Base-by-base conservation (phyloP, 2,113 vertebrate species). In the Pollimyrus isidori region DNA sequence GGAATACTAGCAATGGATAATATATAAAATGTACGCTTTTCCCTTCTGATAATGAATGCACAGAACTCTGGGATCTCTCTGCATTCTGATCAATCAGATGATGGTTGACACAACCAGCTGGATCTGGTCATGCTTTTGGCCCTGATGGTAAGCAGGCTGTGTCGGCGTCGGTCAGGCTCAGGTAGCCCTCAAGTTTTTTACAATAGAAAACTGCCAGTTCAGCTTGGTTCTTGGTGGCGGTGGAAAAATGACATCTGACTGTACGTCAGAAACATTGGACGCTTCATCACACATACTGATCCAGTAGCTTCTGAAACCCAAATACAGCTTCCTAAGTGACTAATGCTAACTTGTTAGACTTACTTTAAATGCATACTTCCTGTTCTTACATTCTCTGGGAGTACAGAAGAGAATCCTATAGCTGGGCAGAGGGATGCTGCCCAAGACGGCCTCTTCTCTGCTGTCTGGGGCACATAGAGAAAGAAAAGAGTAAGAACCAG, bases 301-400 rank as follows among this genome's bases (percentile, higher is more conserved):
- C 69, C 30, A 80, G 35, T 42, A 80, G 35, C 4, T 80, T 19
- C 30, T 42, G 73, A 80, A 80, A 35, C 17, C 73, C 35, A 80
- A 42, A 39, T 35, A 80, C 73, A 80, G n/a, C 73, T 19, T 80
- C 30, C 15, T 42, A 19, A 17, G 35, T 80, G 73, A 80, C 35
- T 42, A 19, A 42, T 7, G 15, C 15, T 17, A 80, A 80, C 35
- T 26, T 49, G 82, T 26, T n/a, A 48, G 23, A 90, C 93, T 93
- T 93, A 98, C 97, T 86, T 97, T 98, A 93, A 98, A 98, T 45
- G 97, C 96, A 91, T 97, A 97, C 88, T 97, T 97, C 21, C 97
- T 94, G 91, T 97, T 97, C 82, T 96, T 97, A 89, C 96, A 96
- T 92, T 96, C 96, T 87, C 96, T 93, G 0, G 96, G 95, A 0